These are phyloP conservation scores for Clanis bilineata DNA, from an alignment of 2,888 invertebrate genomes.

Conservation along the genomic window DNA sequence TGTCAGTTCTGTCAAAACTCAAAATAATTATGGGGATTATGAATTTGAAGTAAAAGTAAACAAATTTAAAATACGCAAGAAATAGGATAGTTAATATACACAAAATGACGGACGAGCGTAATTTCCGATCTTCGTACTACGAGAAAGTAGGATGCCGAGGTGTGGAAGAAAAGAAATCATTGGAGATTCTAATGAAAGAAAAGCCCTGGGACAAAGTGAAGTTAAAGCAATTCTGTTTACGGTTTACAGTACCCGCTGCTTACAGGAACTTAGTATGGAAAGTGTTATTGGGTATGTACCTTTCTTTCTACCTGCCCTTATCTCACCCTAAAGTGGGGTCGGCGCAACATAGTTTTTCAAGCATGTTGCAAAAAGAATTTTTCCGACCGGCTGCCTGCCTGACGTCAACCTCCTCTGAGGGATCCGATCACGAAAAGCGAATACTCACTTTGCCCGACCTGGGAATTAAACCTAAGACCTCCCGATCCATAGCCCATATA, in stretches of 20 bases:
- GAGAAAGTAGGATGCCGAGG: conserved; percentile 95
- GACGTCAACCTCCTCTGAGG: no score
- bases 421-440: no score
- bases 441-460: no score
- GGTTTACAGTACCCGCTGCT: conserved; percentile 91
- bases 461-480: no score
- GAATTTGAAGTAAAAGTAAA: neutral
- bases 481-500: no score
- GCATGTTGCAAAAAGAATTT: no score
- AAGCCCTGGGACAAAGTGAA: conserved; percentile 90
- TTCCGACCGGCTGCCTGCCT: no score
- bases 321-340: no score
- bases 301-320: no score
- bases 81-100: conserved; percentile 5
- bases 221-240: conserved; percentile 91
- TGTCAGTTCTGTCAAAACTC: no score
- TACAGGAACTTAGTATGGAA: conserved; percentile 94
- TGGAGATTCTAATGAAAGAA: conserved; percentile 94
- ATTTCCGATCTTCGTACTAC: conserved; percentile 91
- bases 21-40: no score
- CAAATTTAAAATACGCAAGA: conserved; percentile 24
- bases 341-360: no score
- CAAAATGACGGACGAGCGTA: conserved; percentile 85
- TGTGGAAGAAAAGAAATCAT: conserved; percentile 94
- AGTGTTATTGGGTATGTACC: conserved; percentile 87